These are phyloP conservation scores for Natrix natrix DNA, from an alignment of 2,797 vertebrate species.

Conservation along the genomic window DNA sequence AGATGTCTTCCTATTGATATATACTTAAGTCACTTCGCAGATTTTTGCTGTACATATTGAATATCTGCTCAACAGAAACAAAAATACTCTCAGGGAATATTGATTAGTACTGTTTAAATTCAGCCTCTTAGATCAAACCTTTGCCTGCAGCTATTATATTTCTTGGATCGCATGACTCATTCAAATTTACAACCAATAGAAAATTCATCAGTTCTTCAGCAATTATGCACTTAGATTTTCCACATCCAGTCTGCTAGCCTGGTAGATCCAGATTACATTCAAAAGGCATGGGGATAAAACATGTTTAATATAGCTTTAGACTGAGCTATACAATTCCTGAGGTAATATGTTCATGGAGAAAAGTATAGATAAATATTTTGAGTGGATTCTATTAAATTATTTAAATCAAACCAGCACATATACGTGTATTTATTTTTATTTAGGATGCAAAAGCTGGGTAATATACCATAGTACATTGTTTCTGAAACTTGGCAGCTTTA, in stretches of 20 bases:
- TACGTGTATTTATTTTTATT: background rate
- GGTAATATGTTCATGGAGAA: background rate
- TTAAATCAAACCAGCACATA: background rate
- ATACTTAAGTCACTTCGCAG: constrained; percentile 43
- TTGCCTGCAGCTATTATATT: constrained; percentile 42
- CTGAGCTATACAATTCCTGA: background rate
- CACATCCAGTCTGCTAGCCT: background rate
- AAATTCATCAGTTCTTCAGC: background rate
- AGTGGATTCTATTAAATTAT: background rate
- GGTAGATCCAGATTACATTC: background rate
- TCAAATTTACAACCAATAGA: constrained; percentile 48
- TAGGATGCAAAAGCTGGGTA: background rate
- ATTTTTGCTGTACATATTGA: constrained; percentile 35
- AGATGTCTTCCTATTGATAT: constrained; percentile 50
- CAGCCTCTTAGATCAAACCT: constrained; percentile 46
- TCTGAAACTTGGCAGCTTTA: background rate
- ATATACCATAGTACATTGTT: background rate
- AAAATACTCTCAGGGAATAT: constrained; percentile 53
- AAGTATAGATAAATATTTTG: background rate
- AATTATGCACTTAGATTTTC: constrained; percentile 4
- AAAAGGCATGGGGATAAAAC: background rate
- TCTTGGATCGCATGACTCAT: constrained; percentile 40
- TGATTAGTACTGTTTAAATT: constrained; percentile 53
- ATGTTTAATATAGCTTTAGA: background rate
- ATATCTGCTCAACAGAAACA: constrained; percentile 60